Evolutionary conservation across 2,113 vertebrate genomes (phyloP), one percentile per base, ranked within the genome.

Genomic region (Emydocephalus ijimae): DNA sequence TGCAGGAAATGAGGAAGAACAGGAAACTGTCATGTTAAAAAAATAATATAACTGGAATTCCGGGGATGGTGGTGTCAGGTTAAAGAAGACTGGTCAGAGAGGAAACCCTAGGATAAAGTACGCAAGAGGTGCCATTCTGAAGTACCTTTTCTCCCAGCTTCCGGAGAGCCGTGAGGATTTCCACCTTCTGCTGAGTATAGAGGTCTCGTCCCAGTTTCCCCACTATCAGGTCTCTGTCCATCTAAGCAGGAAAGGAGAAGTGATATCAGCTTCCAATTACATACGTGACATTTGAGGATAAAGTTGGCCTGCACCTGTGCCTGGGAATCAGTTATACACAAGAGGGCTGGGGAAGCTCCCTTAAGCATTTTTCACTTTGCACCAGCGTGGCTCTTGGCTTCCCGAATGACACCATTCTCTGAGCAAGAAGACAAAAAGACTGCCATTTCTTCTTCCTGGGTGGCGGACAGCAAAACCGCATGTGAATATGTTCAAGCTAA

Each of bases 61-160:
- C 18, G 43, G 74, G 69, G 59, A 61, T 3, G n/a, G 15, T 2
- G 5, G 15, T 20, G n/a, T 7, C 69, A 20, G 69, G n/a, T 21
- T 39, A 21, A 34, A 39, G 5, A 74, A 39, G 15, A 15, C 64
- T 74, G 14, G 5, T 7, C 64, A 74, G 14, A 74, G 69, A 34
- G 14, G 2, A 69, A n/a, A 14, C 1, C 29, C 4, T n/a, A 14
- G 29, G 29, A 39, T 6, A 3, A 74, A 39, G 14, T 15, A 20
- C 21, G 4, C 81, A n/a, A 12, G 20, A 54, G 24, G 57, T 26
- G 4, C 45, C 43, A 56, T 24, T 7, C 74, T 87, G 10, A 7
- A 56, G 97, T 97, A 99, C 99, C 98, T 98, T 98, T 96, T 99
- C 99, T 64, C 98, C 99, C n/a, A 99, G 98, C 95, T 99, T 99